phyloP scores from a whole-genome alignment of 2,113 vertebrate species.

The Hyperoodon ampullatus region DNA sequence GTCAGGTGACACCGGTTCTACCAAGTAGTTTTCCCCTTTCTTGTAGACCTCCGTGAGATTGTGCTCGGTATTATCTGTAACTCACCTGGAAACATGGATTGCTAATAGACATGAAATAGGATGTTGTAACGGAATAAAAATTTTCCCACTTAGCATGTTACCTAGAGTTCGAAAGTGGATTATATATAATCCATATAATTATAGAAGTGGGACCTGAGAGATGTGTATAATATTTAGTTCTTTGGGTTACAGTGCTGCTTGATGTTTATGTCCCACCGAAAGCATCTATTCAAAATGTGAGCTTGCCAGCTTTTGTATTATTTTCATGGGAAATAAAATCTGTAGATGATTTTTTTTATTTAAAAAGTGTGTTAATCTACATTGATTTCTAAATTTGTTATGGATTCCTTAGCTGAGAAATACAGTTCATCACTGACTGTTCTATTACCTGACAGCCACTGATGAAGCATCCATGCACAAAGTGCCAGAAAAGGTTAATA shows the following conservation, averaged over 20 bases:
- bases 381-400: constrained; percentile 85
- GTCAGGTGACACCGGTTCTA: neutral
- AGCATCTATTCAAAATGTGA: neutral
- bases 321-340: constrained; percentile 69
- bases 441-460: constrained; percentile 85
- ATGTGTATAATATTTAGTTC: fast-evolving
- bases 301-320: constrained; percentile 49
- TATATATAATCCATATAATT: neutral
- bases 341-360: constrained; percentile 76
- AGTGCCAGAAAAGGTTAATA: constrained; percentile 90
- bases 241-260: neutral
- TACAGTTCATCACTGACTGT: constrained; percentile 82
- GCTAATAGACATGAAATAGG: neutral
- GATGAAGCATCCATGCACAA: constrained; percentile 85
- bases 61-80: neutral
- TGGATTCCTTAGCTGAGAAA: constrained; percentile 83
- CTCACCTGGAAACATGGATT: neutral
- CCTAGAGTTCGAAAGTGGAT: neutral
- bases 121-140: neutral
- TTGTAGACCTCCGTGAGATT: neutral
- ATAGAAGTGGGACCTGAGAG: neutral
- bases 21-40: neutral
- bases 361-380: constrained; percentile 83
- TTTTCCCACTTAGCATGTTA: neutral
- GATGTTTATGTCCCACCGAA: neutral